Percentiles rank a stretch among this genome's conserved stretches.
Conservation (phyloP, 2,797 vertebrate species). For the Apodemus agrarius region DNA sequence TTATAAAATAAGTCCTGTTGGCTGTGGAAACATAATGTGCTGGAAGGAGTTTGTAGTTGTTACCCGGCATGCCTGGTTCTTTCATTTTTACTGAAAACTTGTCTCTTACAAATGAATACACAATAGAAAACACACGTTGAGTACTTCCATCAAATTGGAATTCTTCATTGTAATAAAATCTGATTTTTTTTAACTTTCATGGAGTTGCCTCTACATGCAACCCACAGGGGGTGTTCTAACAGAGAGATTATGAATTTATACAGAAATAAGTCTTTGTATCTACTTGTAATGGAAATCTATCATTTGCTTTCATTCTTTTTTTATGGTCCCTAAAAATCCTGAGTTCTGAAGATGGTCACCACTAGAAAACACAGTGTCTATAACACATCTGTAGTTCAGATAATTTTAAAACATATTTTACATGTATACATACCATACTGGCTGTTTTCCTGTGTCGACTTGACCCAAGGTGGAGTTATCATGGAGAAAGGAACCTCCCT, state of each 20-base stretch:
- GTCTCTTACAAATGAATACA: neutral
- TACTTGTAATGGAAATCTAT: neutral
- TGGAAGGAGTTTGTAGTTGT: neutral
- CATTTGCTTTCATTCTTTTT: neutral
- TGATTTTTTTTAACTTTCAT: neutral
- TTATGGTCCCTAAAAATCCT: neutral
- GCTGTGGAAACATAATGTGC: neutral
- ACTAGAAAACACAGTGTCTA: neutral
- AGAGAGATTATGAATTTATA: neutral
- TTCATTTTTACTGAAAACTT: neutral
- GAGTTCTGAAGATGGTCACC: neutral
- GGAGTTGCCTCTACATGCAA: neutral
- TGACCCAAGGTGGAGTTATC: neutral
- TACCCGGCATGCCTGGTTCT: too few species aligned
- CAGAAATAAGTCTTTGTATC: neutral
- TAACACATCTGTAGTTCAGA: neutral
- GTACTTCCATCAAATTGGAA: neutral
- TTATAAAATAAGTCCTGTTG: neutral
- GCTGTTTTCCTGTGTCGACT: neutral
- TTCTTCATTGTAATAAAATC: slow-evolving; percentile 2
- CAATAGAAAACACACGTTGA: neutral
- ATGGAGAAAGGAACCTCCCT: neutral
- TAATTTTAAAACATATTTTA: slow-evolving; percentile 29
- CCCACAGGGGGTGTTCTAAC: neutral
- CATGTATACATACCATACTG: neutral